Evolutionary conservation across 2,113 vertebrate genomes (phyloP), one percentile per base, ranked within the genome.

Genomic region (Microcebus lehilahytsara): DNA sequence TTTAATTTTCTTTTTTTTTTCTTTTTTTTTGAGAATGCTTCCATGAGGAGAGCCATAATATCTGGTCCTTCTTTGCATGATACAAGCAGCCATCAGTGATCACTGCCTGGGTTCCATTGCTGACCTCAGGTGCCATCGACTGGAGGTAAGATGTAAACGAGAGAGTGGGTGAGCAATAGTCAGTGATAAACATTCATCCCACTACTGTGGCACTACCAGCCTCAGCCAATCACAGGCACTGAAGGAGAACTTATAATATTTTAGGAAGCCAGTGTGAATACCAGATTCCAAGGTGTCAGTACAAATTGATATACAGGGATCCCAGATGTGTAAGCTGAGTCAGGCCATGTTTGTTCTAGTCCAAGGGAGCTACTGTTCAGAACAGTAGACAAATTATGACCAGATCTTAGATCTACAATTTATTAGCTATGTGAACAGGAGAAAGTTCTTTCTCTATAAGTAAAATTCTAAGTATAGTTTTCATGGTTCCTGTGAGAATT

Each of bases 281-380:
- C 13, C 34, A 25, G 4, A 40, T 79, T 93, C n/a, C 23, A 72
- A 74, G 17, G 3, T 79, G 6, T 32, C 7, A 16, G 19, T 64
- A 40, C 4, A 78, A 58, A 78, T 56, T 32, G 30, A 95, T 10
- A 3, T 9, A 37, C 5, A 56, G 10, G 34, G 5, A 25, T 30
- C 0, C 1, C 8, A 20, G 12, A 74, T 3, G n/a, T 5, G 32
- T 34, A 34, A 13, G 2, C 7, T 16, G 2, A 85, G 56, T 42
- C 14, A 85, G 9, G 19, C 16, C 16, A n/a, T 27, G 10, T 32
- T 74, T 51, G 7, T 4, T 10, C 46, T 84, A 16, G 27, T 66
- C 20, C 58, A 19, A 69, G 34, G 32, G 22, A 42, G 16, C 42
- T 66, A 25, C 6, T 46, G 12, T 67, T 71, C 60, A 64, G 5